Percentiles rank a stretch among this genome's conserved stretches.
phyloP scores from a whole-genome alignment of 2,888 invertebrate species.

The Oscheius sp. region DNA sequence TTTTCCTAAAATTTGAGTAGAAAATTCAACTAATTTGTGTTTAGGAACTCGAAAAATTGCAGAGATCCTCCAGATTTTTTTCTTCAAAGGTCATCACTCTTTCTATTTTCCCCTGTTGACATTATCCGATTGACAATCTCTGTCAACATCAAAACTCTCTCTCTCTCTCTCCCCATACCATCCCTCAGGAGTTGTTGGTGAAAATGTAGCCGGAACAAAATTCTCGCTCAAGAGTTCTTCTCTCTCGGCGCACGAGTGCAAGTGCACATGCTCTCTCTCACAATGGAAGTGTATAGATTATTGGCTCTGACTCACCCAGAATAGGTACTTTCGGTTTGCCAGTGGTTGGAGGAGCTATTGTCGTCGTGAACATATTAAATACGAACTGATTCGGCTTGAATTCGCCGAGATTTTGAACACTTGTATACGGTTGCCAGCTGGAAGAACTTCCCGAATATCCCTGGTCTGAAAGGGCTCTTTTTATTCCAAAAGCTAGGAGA shows the following conservation, averaged over 20 bases:
- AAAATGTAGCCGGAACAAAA: no score
- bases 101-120: no score
- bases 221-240: no score
- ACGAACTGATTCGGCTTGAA: constrained; percentile 37
- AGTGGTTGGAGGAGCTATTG: constrained; percentile 5
- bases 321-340: constrained; percentile 35
- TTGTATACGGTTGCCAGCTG: constrained; percentile 5
- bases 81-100: no score
- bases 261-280: constrained; percentile 5
- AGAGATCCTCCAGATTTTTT: no score
- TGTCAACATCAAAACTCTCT: no score
- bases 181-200: no score
- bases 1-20: no score
- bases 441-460: constrained; percentile 6
- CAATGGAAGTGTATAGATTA: neutral
- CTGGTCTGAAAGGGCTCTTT: neutral
- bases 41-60: no score
- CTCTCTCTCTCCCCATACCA: no score
- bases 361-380: constrained; percentile 23
- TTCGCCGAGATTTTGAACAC: neutral
- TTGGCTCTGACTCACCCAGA: constrained; percentile 40
- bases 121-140: no score
- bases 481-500: neutral
- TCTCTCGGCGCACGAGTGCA: neutral
- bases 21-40: no score